A percentile compares a stretch with the other conserved stretches of the same genome.
Conservation (phyloP, 92 coral and sea anemone species). For the Micromussa lordhowensis region DNA sequence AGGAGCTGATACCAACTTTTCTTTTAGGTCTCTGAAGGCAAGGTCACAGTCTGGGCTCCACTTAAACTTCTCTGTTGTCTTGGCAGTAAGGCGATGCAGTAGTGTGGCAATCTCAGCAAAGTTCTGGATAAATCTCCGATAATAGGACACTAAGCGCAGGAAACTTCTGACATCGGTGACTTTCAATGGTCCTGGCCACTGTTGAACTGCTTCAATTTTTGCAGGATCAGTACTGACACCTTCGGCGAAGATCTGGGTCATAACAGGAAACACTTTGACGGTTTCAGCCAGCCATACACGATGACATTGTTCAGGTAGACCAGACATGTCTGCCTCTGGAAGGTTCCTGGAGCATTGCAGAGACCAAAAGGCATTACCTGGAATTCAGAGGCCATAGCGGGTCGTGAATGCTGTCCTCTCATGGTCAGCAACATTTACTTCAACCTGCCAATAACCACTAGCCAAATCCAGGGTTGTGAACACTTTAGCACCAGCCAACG, state of each 20-base stretch:
- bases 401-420: constrained; percentile 34
- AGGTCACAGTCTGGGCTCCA: constrained; percentile 10
- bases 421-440: constrained; percentile 34
- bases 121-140: constrained; percentile 30
- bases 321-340: constrained; percentile 50
- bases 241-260: constrained; percentile 23
- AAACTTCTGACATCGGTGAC: constrained; percentile 12
- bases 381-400: constrained; percentile 50
- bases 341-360: constrained; percentile 51
- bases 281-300: constrained; percentile 32
- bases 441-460: constrained; percentile 58
- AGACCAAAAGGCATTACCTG: constrained; percentile 63
- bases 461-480: constrained; percentile 49
- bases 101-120: constrained; percentile 28
- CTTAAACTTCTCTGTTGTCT: constrained; percentile 11
- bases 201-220: constrained; percentile 20
- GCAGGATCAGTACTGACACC: constrained; percentile 35
- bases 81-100: constrained; percentile 31
- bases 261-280: constrained; percentile 55
- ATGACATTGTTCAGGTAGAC: constrained; percentile 54
- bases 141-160: constrained; percentile 27
- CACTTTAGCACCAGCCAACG: constrained; percentile 22
- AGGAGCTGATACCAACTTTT: constrained; percentile 40
- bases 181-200: constrained; percentile 23
- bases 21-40: constrained; percentile 13